Percentiles rank a stretch among this genome's conserved stretches.
phyloP scores from a whole-genome alignment of 1,140 invertebrate species.

The Leucophenga varia region DNA sequence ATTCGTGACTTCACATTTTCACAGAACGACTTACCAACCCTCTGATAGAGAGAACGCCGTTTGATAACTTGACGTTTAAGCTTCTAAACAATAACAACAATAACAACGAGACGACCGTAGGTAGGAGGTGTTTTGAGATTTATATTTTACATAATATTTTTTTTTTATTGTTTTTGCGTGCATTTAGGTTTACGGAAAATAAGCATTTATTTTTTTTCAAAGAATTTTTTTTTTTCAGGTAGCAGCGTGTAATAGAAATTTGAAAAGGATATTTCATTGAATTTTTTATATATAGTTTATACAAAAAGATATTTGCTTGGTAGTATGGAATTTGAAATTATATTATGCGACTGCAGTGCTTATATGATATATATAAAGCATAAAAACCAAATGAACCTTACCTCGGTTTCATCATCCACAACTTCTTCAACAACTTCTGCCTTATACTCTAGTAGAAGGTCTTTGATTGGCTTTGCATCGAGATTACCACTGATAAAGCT shows the following conservation, averaged over 20 bases:
- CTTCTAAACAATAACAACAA: conserved; percentile 40
- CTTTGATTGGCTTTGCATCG: conserved; percentile 84
- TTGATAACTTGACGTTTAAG: conserved; percentile 57
- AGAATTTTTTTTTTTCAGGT: too few species aligned
- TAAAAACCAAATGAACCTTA: conserved; percentile 53
- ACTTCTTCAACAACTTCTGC: conserved; percentile 97
- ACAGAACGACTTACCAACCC: conserved; percentile 58
- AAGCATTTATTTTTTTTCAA: too few species aligned
- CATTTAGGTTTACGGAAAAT: too few species aligned
- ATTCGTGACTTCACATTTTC: too few species aligned
- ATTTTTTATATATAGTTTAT: too few species aligned
- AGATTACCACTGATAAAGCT: conserved; percentile 80
- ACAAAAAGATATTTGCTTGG: too few species aligned
- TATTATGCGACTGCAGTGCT: conserved; percentile 14
- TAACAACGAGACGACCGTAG: neutral
- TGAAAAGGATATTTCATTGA: neutral
- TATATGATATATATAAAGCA: conserved; percentile 15
- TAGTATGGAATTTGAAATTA: too few species aligned
- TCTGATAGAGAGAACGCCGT: conserved; percentile 56
- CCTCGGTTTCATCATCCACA: conserved; percentile 82
- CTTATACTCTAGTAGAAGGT: conserved; percentile 91
- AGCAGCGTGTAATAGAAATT: too few species aligned
- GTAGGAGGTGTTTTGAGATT: too few species aligned
- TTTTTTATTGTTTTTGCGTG: too few species aligned
- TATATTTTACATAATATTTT: too few species aligned